phyloP scores from a whole-genome alignment of 92 coral and sea anemone genomes.

The Parazoanthus darwini region DNA sequence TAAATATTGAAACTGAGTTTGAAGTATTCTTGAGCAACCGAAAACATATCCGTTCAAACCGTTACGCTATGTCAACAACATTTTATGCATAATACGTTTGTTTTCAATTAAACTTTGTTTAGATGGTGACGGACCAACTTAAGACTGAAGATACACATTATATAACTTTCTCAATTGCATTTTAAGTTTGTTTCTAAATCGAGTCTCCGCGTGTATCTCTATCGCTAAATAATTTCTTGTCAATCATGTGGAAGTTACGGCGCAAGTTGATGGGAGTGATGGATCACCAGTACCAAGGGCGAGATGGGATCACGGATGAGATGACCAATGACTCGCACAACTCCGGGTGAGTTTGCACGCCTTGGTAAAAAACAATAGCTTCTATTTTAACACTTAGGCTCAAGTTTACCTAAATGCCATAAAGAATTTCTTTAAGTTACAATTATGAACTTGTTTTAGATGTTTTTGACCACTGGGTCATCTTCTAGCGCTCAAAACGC shows the following conservation, averaged over 20 bases:
- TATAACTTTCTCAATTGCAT: neutral
- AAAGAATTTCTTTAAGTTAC: too few species aligned
- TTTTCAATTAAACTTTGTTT: too few species aligned
- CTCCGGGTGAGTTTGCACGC: neutral
- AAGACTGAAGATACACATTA: neutral
- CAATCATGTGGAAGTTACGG: constrained; percentile 68
- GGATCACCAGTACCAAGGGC: constrained; percentile 84
- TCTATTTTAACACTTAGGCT: neutral
- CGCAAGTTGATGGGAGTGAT: constrained; percentile 76
- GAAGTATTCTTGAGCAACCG: neutral
- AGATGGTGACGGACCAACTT: neutral
- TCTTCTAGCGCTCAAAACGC: neutral
- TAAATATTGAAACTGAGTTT: too few species aligned
- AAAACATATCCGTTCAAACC: neutral
- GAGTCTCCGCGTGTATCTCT: neutral
- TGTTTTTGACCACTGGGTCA: too few species aligned
- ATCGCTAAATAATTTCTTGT: constrained; percentile 16
- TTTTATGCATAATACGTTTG: neutral
- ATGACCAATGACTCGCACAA: constrained; percentile 37
- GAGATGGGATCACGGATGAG: constrained; percentile 87
- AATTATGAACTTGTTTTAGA: neutral
- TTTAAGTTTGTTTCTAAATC: neutral
- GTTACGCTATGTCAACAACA: neutral
- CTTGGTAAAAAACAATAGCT: too few species aligned
- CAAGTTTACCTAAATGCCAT: too few species aligned